Percentiles rank a stretch among this genome's conserved stretches.
Conservation (phyloP, 30 jellyfish, hydroid and myxozoan species). For the Aurelia sp. region DNA sequence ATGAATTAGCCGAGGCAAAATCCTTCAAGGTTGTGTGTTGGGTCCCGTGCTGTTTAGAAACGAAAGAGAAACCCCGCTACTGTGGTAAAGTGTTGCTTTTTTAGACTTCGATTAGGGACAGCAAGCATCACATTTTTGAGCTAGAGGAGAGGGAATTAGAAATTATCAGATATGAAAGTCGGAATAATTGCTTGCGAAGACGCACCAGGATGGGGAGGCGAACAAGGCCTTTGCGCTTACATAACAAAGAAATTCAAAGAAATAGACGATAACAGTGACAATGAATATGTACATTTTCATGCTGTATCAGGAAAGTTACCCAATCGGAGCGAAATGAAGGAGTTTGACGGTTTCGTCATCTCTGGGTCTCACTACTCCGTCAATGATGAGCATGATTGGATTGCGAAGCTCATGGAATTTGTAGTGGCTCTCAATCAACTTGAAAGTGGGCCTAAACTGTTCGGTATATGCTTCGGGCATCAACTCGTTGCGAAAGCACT, state of each 20-base stretch:
- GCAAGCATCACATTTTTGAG: too few species aligned
- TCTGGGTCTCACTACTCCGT: constrained; percentile 93
- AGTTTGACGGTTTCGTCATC: constrained; percentile 67
- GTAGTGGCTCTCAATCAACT: constrained; percentile 11
- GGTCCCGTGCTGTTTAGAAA: too few species aligned
- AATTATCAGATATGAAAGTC: constrained; percentile 1
- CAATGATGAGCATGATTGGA: constrained; percentile 78
- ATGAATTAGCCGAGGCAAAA: too few species aligned
- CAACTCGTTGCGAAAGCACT: constrained; percentile 88
- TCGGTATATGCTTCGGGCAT: constrained; percentile 95
- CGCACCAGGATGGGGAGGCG: constrained; percentile 83
- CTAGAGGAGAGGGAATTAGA: too few species aligned
- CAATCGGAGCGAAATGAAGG: constrained; percentile 1
- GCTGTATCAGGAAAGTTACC: constrained; percentile 81
- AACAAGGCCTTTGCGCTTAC: constrained; percentile 67
- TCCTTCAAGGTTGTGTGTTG: too few species aligned
- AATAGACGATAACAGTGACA: neutral
- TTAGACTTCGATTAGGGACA: too few species aligned
- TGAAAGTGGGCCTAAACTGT: constrained; percentile 39
- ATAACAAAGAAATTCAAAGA: constrained; percentile 15
- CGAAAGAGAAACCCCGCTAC: too few species aligned
- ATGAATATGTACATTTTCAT: constrained; percentile 27
- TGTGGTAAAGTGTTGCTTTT: too few species aligned
- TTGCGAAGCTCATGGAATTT: constrained; percentile 56
- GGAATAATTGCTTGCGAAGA: constrained; percentile 74